A percentile compares a stretch with the other conserved stretches of the same genome.
phyloP scores from a whole-genome alignment of 2,888 invertebrate genomes.

The Electrophaes corylata region DNA sequence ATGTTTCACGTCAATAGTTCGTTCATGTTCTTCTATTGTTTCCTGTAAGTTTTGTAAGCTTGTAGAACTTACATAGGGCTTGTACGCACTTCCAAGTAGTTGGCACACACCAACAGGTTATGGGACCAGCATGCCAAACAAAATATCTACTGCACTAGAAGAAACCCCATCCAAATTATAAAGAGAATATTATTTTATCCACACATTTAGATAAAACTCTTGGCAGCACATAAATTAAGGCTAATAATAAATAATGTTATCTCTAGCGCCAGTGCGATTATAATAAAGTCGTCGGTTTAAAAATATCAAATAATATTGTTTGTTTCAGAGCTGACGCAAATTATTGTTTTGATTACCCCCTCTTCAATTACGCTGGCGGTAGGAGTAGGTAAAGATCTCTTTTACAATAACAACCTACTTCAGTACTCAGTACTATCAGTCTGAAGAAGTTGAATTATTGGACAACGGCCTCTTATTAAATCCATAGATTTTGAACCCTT shows the following conservation, averaged over 20 bases:
- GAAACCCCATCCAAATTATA: not conserved
- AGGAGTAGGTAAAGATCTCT: conserved; percentile 5
- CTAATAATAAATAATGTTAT: conserved; percentile 9
- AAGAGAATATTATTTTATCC: not conserved
- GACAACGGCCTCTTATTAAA: not conserved
- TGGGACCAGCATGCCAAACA: not conserved
- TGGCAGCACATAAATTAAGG: not conserved
- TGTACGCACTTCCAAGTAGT: no score
- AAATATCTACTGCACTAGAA: not conserved
- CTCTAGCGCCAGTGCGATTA: conserved; percentile 5
- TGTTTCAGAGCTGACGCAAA: conserved; percentile 13
- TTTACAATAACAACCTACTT: not conserved
- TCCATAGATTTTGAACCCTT: no score
- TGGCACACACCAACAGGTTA: no score
- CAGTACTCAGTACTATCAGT: not conserved
- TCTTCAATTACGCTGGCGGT: not conserved
- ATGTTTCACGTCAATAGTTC: conserved; percentile 66
- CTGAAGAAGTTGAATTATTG: not conserved
- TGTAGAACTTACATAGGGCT: not conserved
- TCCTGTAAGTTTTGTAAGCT: conserved; percentile 56
- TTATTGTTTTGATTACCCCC: conserved; percentile 10
- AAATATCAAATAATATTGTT: conserved; percentile 1
- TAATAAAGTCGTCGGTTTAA: conserved; percentile 1
- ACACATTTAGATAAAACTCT: not conserved
- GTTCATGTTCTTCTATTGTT: conserved; percentile 79